phyloP scores from a whole-genome alignment of 2,888 invertebrate species.

The Dryococelus australis region DNA sequence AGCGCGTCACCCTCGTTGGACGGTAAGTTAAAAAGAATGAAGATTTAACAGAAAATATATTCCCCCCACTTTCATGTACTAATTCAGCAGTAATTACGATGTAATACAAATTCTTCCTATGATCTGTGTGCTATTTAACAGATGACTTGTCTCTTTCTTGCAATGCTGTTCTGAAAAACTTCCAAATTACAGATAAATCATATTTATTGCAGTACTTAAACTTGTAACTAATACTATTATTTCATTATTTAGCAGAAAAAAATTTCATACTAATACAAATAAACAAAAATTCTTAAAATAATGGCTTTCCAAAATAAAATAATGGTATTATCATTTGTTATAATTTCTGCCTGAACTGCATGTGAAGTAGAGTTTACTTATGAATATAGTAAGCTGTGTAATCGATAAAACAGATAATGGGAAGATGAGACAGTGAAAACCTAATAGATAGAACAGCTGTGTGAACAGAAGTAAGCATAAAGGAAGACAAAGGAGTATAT shows the following conservation, averaged over 20 bases:
- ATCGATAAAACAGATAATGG: too few relatives aligned
- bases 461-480: too few relatives aligned
- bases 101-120: background rate
- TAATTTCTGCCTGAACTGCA: background rate
- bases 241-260: background rate
- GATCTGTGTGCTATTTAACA: background rate
- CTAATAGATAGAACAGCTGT: too few relatives aligned
- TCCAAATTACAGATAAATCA: background rate
- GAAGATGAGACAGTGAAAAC: too few relatives aligned
- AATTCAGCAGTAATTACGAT: background rate
- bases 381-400: too few relatives aligned
- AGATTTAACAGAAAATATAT: background rate
- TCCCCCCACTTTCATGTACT: background rate
- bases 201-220: background rate
- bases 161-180: background rate
- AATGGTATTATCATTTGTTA: background rate
- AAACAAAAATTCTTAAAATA: background rate
- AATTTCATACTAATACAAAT: background rate
- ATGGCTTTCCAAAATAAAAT: background rate
- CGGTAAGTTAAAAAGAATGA: conserved; percentile 34
- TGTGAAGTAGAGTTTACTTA: too few relatives aligned
- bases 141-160: background rate
- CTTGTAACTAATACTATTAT: background rate
- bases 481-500: too few relatives aligned
- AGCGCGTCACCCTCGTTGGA: conserved; percentile 25